Evolutionary conservation across 2,797 vertebrate genomes (phyloP).

Genomic region (Chelon labrosus): DNA sequence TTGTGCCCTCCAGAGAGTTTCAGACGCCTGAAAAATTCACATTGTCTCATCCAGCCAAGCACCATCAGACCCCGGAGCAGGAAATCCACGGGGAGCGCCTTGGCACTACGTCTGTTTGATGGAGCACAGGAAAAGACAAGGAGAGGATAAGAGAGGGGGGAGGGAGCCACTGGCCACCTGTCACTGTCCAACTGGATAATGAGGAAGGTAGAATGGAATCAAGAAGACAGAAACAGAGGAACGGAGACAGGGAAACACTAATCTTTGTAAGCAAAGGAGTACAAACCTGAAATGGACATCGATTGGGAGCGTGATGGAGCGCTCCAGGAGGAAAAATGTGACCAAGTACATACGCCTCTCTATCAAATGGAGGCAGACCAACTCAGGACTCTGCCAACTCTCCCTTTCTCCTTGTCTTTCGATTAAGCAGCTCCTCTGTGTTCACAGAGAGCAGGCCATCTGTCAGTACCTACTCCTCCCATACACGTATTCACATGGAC

Average conservation of each 20-base stretch:
- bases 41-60: slow-evolving; percentile 53
- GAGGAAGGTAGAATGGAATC: slow-evolving; percentile 39
- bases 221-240: slow-evolving; percentile 17
- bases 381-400: slow-evolving; percentile 46
- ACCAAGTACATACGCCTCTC: slow-evolving; percentile 63
- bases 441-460: slow-evolving; percentile 79
- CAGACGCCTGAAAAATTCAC: slow-evolving; percentile 75
- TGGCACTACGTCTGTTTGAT: slow-evolving; percentile 60
- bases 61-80: slow-evolving; percentile 66
- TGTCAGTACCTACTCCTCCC: slow-evolving; percentile 69
- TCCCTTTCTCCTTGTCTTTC: slow-evolving; percentile 35
- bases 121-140: slow-evolving; percentile 51
- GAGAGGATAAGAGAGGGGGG: slow-evolving; percentile 16
- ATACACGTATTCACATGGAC: slow-evolving; percentile 23
- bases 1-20: slow-evolving; percentile 69
- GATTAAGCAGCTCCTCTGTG: slow-evolving; percentile 62
- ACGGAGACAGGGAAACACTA: slow-evolving; percentile 7
- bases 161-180: slow-evolving; percentile 71
- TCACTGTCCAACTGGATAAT: slow-evolving; percentile 67
- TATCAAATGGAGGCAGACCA: slow-evolving; percentile 47
- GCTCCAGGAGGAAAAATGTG: slow-evolving; percentile 42
- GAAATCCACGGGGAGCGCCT: slow-evolving; percentile 70
- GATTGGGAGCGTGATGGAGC: slow-evolving; percentile 58
- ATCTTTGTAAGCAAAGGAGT: slow-evolving; percentile 27
- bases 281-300: slow-evolving; percentile 47